phyloP scores from a whole-genome alignment of 2,797 vertebrate genomes.

The Pseudochromis fuscus region DNA sequence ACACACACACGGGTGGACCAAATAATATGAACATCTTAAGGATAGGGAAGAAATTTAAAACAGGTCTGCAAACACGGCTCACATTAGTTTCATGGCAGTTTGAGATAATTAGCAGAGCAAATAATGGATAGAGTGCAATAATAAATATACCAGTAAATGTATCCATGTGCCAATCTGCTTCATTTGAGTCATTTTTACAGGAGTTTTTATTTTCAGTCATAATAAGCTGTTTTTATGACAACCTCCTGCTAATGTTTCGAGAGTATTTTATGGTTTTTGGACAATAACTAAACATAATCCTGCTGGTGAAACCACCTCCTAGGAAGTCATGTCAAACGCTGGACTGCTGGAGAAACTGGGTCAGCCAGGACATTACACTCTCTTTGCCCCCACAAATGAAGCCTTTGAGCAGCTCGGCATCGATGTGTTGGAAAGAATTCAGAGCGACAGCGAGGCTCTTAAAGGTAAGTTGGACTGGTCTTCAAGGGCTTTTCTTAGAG shows the following conservation, averaged over 20 bases:
- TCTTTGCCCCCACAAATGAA: slow-evolving; percentile 96
- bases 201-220: neutral
- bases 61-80: neutral
- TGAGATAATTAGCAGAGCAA: neutral
- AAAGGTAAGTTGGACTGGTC: slow-evolving; percentile 84
- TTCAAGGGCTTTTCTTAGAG: slow-evolving; percentile 6
- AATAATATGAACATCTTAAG: too few relatives aligned
- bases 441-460: slow-evolving; percentile 89
- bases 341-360: slow-evolving; percentile 89
- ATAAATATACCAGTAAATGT: neutral
- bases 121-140: neutral
- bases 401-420: slow-evolving; percentile 92
- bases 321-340: slow-evolving; percentile 88
- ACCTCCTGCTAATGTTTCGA: neutral
- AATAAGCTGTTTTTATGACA: neutral
- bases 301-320: slow-evolving; percentile 35
- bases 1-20: neutral
- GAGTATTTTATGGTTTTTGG: neutral
- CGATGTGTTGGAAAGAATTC: slow-evolving; percentile 89
- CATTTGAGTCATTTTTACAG: neutral
- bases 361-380: slow-evolving; percentile 91
- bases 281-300: slow-evolving; percentile 11
- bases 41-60: too few relatives aligned
- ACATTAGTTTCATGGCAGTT: neutral
- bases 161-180: neutral